Evolutionary conservation across 2,888 invertebrate genomes (phyloP), one percentile per base, ranked within the genome.

Genomic region (Tenthredo amoena): DNA sequence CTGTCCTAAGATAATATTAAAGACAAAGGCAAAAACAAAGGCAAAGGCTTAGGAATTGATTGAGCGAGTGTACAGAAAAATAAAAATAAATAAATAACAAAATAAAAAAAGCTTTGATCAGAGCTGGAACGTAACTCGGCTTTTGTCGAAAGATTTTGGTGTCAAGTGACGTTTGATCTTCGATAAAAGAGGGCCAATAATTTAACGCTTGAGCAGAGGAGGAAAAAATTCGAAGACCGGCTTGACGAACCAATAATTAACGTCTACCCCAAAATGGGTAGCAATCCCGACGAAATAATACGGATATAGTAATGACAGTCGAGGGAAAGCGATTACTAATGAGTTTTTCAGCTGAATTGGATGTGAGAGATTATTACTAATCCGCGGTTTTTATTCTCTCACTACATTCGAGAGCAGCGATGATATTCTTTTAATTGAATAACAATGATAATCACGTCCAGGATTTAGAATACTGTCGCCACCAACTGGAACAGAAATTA

Each of bases 201-300:
- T 72, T 40, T n/a, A 40, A 34, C 34, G 43, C n/a, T 71, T 34
- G 18, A 15, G 12, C 9, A 72, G 2, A 72, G 40, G 31, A 21
- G 34, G 18, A 68, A 65, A 34, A 31, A 34, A 68, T 68, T 34
- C 31, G 6, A 72, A 21, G 2, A n/a, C 7, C 0, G 40, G 21
- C 9, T 21, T 43, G 43, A 71, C 31, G 37, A 72, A 72, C 72
- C 10, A 72, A 72, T 43, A 72, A 72, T 72, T 72, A 72, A 72
- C 43, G 10, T n/a, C 26, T 37, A 21, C 43, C 12, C n/a, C 21
- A 43, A n/a, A 2, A 43, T 21, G 9, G 21, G 9, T 40, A 21
- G 12, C 37, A 37, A n/a, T 71, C 0, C 34, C 12, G 5, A 15
- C 15, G 7, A 37, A 71, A 71, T 71, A 71, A 37, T 37, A 71